Conservation (phyloP, 1,140 invertebrate species). For the Lysiphlebus fabarum region DNA sequence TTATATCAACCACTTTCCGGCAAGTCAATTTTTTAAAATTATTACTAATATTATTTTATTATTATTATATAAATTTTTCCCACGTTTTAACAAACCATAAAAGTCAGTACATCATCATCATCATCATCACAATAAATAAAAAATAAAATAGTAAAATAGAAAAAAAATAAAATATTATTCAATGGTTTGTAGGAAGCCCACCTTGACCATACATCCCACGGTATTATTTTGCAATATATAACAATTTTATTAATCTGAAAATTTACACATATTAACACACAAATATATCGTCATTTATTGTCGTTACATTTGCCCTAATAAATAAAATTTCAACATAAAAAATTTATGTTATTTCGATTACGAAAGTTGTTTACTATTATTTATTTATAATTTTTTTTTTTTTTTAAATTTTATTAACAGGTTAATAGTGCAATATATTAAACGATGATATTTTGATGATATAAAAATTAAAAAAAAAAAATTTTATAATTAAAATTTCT, state of each 20-base stretch:
- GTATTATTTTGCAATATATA: conserved; percentile 11
- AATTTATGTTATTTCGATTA: conserved; percentile 7
- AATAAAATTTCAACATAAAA: not conserved
- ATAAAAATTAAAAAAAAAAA: not conserved
- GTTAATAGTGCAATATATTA: not conserved
- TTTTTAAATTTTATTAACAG: not conserved
- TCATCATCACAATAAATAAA: not conserved
- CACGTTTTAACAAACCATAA: not conserved
- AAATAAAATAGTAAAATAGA: not conserved
- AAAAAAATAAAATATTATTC: too few relatives aligned
- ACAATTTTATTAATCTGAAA: not conserved
- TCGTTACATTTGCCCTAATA: not conserved
- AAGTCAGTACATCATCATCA: not conserved
- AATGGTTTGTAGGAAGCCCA: not conserved
- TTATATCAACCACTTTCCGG: conserved; percentile 47
- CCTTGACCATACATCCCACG: conserved; percentile 17
- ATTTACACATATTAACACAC: not conserved
- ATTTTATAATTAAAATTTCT: not conserved
- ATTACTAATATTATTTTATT: not conserved
- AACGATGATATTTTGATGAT: not conserved
- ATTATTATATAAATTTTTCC: too few relatives aligned
- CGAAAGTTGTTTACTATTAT: conserved; percentile 19
- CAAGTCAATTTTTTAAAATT: conserved; percentile 29
- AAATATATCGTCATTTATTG: conserved; percentile 2
- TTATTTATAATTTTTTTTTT: conserved; percentile 14